These are phyloP conservation scores for Buphagus erythrorhynchus DNA, from an alignment of 2,797 vertebrate genomes.

Conservation along the genomic window DNA sequence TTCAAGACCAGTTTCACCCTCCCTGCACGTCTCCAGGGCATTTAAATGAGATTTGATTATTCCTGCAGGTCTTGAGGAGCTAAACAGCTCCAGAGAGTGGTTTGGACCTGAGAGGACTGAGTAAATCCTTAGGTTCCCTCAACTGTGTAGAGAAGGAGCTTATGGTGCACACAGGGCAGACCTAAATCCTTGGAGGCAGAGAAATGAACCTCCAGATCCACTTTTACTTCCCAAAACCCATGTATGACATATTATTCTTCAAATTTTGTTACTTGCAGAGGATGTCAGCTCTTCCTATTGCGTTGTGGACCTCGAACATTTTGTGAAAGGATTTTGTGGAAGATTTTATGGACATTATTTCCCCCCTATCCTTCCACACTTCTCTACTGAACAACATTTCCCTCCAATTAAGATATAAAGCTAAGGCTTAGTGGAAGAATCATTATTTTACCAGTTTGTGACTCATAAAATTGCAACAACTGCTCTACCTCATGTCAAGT, in stretches of 20 bases:
- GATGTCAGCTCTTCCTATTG: background rate
- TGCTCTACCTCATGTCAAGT: background rate
- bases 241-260: fast-evolving
- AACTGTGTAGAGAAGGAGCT: background rate
- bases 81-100: background rate
- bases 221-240: background rate
- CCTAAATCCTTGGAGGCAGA: no score
- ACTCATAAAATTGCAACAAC: slow-evolving; percentile 28
- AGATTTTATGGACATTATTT: background rate
- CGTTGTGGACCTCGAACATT: fast-evolving
- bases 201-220: background rate
- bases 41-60: background rate
- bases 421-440: background rate
- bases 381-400: background rate
- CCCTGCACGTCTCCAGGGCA: fast-evolving
- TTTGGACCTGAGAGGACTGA: background rate
- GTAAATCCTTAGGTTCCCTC: background rate
- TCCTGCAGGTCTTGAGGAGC: background rate
- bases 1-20: background rate
- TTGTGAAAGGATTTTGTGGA: background rate
- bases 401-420: slow-evolving; percentile 8
- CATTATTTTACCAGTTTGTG: background rate
- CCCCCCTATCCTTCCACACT: background rate
- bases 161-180: background rate
- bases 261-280: background rate